A percentile compares a stretch with the other conserved stretches of the same genome.
Conservation (phyloP, 2,888 invertebrate species). For the Dolomedes plantarius region DNA sequence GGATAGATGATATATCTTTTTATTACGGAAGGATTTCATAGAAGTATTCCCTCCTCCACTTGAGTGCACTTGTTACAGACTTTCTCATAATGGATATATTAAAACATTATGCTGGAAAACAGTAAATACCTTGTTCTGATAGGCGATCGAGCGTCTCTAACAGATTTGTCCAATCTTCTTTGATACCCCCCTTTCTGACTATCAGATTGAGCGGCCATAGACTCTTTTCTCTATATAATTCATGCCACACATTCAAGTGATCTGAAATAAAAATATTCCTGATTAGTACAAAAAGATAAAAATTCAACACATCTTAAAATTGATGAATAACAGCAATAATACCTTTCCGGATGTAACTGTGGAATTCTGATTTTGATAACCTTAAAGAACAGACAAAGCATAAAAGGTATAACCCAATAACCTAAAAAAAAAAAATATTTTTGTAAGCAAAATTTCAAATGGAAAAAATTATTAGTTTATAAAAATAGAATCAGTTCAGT, state of each 20-base stretch:
- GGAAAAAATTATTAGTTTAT: too few species aligned
- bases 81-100: too few species aligned
- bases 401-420: neutral
- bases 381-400: too few species aligned
- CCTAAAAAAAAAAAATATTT: neutral
- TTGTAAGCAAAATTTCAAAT: too few species aligned
- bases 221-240: conserved; percentile 73
- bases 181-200: conserved; percentile 76
- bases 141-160: conserved; percentile 65
- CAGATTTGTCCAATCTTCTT: conserved; percentile 66
- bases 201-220: conserved; percentile 78
- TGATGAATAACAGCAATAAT: neutral
- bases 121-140: conserved; percentile 66
- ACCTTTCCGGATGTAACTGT: conserved; percentile 16
- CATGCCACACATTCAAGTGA: conserved; percentile 71
- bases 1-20: too few species aligned
- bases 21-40: too few species aligned
- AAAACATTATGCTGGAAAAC: too few species aligned
- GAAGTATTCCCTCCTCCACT: too few species aligned
- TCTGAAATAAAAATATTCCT: conserved; percentile 29
- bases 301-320: neutral
- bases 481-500: too few species aligned
- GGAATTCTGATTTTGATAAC: neutral
- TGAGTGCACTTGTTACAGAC: too few species aligned
- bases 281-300: neutral